Evolutionary conservation across 2,888 invertebrate species (phyloP).

Genomic region (Oligia strigilis): DNA sequence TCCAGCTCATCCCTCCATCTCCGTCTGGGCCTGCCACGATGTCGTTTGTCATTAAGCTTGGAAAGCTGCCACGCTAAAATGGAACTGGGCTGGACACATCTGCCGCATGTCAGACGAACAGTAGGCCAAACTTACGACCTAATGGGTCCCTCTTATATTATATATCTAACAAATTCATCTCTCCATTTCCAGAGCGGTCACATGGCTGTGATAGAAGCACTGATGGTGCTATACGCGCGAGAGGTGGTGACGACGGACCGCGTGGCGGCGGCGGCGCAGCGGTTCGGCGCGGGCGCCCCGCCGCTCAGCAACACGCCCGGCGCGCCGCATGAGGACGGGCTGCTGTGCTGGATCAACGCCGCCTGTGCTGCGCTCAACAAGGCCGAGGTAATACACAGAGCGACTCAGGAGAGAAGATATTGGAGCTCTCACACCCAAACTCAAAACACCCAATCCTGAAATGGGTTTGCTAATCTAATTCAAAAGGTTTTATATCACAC

Average conservation of each 20-base stretch:
- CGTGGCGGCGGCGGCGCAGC: constrained; percentile 95
- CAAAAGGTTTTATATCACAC: not conserved
- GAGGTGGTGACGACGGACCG: constrained; percentile 97
- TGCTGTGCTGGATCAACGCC: constrained; percentile 97
- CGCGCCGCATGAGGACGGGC: constrained; percentile 93
- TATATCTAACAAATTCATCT: not conserved
- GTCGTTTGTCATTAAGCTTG: too few species aligned
- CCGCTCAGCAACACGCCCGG: constrained; percentile 56
- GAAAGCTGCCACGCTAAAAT: too few species aligned
- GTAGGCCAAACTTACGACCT: too few species aligned
- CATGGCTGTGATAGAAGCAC: constrained; percentile 98
- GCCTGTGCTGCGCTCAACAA: constrained; percentile 94
- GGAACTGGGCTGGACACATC: too few species aligned
- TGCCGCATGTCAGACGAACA: too few species aligned
- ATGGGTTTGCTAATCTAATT: not conserved
- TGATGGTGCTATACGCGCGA: constrained; percentile 98
- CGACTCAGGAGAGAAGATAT: not conserved
- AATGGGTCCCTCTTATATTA: too few species aligned
- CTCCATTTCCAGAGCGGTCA: constrained; percentile 95
- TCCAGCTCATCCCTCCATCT: too few species aligned
- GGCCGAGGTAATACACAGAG: constrained; percentile 77
- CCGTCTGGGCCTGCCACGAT: too few species aligned
- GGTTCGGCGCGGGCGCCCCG: constrained; percentile 90
- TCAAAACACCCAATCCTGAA: not conserved
- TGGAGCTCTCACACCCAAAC: not conserved